A percentile compares a stretch with the other conserved stretches of the same genome.
phyloP scores from a whole-genome alignment of 2,888 invertebrate species.

The Pterostichus niger region DNA sequence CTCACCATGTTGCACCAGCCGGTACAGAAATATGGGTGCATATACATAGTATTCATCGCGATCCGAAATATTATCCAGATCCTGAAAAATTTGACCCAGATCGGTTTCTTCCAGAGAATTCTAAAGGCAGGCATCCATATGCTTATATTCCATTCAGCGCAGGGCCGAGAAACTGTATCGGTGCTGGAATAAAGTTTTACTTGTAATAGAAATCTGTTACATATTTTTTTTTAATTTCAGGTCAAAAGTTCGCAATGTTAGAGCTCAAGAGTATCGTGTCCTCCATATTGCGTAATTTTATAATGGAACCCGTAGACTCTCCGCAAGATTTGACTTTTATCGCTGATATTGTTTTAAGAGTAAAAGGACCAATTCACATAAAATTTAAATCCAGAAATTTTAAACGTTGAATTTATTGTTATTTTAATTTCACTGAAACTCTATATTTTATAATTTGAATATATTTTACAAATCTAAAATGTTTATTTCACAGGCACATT shows the following conservation, averaged over 20 bases:
- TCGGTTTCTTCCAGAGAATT: conserved; percentile 83
- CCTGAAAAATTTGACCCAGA: conserved; percentile 85
- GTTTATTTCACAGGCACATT: too few relatives aligned
- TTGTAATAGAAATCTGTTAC: background rate
- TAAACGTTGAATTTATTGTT: too few relatives aligned
- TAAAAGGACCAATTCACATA: conserved; percentile 76
- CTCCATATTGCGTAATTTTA: conserved; percentile 79
- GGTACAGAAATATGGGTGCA: conserved; percentile 79
- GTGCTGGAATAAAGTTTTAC: conserved; percentile 74
- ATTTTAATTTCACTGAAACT: too few relatives aligned
- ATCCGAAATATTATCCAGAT: conserved; percentile 82
- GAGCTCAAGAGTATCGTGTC: conserved; percentile 80
- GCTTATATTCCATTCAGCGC: conserved; percentile 85
- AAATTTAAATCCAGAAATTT: conserved; percentile 68
- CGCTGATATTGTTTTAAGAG: conserved; percentile 78
- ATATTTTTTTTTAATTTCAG: background rate
- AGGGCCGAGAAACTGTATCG: conserved; percentile 85
- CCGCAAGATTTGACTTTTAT: conserved; percentile 76
- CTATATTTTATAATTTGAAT: too few relatives aligned
- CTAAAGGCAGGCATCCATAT: conserved; percentile 80
- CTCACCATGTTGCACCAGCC: conserved; percentile 78
- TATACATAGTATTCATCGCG: conserved; percentile 83
- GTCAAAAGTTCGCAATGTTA: conserved; percentile 73
- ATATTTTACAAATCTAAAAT: too few relatives aligned
- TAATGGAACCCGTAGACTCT: conserved; percentile 78